These are phyloP conservation scores for Emydura subglobosa DNA, from an alignment of 2,113 vertebrate genomes.

Conservation along the genomic window DNA sequence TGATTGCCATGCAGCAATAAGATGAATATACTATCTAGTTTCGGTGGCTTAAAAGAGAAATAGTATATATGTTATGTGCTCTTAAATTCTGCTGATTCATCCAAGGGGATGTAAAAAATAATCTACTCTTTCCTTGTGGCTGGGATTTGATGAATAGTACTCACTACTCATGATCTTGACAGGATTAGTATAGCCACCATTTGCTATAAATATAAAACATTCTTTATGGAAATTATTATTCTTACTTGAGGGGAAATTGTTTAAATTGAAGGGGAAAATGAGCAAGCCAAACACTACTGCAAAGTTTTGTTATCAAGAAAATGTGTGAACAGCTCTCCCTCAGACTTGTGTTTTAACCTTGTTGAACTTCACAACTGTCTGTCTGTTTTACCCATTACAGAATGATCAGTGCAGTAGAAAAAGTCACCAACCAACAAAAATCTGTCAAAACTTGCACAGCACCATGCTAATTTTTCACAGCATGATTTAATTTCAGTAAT, in stretches of 20 bases:
- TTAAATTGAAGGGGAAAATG: not conserved
- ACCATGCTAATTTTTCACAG: not conserved
- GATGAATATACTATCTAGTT: not conserved
- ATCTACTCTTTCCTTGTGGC: not conserved
- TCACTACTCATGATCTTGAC: not conserved
- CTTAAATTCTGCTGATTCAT: not conserved
- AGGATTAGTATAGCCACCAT: not conserved
- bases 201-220: not conserved
- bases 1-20: not conserved
- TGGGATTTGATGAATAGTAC: not conserved
- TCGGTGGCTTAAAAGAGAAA: not conserved
- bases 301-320: not conserved
- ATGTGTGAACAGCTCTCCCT: not conserved
- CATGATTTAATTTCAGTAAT: not conserved
- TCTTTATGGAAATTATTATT: not conserved
- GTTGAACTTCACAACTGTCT: not conserved
- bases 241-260: not conserved
- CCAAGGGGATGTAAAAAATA: not conserved
- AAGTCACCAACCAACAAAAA: not conserved
- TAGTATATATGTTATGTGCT: not conserved
- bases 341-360: not conserved
- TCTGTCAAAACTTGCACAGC: not conserved
- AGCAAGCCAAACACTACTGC: not conserved
- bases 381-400: not conserved
- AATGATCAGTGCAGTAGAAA: constrained; percentile 2